Evolutionary conservation across 2,888 invertebrate genomes (phyloP).

Genomic region (Pseudolycoriella hygida): DNA sequence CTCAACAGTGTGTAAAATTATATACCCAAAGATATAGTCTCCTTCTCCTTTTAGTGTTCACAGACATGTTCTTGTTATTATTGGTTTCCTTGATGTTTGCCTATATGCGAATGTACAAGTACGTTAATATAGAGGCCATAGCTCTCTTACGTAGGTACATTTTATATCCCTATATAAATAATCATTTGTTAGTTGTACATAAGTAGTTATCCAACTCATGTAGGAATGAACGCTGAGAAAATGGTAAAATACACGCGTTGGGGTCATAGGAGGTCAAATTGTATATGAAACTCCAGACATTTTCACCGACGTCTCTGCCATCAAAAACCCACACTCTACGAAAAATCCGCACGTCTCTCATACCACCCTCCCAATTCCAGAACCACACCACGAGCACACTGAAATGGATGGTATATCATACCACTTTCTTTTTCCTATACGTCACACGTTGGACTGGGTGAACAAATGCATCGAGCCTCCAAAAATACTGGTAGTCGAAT

Average conservation of each 20-base stretch:
- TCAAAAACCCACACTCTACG: not conserved
- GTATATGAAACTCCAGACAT: slow-evolving; percentile 3
- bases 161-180: too few species aligned
- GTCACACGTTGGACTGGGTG: not conserved
- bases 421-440: slow-evolving; percentile 3
- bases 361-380: not conserved
- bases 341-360: not conserved
- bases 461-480: slow-evolving; percentile 1
- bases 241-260: slow-evolving; percentile 4
- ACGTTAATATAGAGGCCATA: not conserved
- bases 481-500: not conserved
- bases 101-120: not conserved
- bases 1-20: too few species aligned
- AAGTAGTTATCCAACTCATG: not conserved
- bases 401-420: not conserved
- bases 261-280: slow-evolving; percentile 2
- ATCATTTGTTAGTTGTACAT: not conserved
- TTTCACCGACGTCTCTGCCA: slow-evolving; percentile 3
- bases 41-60: too few species aligned
- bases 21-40: too few species aligned
- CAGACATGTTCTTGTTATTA: slow-evolving; percentile 1
- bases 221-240: not conserved
- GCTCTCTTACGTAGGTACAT: not conserved
- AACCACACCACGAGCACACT: too few species aligned
- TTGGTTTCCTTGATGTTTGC: slow-evolving; percentile 1